A percentile compares a stretch with the other conserved stretches of the same genome.
These are phyloP conservation scores for Macropus fuliginosus DNA, from an alignment of 2,797 vertebrate species.

Conservation along the genomic window DNA sequence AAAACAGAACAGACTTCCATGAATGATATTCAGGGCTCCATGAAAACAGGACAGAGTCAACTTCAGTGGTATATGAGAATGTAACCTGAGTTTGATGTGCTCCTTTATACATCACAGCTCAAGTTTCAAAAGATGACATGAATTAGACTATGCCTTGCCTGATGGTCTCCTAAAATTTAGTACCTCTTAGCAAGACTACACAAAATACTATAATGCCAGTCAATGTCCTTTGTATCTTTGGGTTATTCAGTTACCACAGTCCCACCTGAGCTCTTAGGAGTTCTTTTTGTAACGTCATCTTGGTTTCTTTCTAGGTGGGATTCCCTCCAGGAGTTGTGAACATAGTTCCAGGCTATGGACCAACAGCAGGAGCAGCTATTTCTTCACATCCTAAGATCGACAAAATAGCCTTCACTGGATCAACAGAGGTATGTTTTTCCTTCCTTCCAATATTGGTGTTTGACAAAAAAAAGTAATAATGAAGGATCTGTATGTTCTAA, in stretches of 20 bases:
- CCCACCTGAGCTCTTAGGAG: neutral
- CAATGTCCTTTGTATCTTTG: neutral
- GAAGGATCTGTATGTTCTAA: neutral
- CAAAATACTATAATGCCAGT: neutral
- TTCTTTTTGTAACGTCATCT: neutral
- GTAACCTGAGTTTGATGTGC: neutral
- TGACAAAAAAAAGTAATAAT: neutral
- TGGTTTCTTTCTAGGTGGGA: constrained; percentile 85
- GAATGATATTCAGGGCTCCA: neutral
- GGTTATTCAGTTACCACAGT: neutral
- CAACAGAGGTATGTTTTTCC: constrained; percentile 89
- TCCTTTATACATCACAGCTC: neutral
- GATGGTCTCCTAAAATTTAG: neutral
- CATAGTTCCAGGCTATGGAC: constrained; percentile 95
- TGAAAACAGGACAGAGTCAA: neutral
- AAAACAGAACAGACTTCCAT: neutral
- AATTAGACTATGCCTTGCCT: neutral
- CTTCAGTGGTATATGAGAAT: neutral
- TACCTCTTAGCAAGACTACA: neutral
- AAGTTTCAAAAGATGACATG: neutral
- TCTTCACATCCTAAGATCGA: constrained; percentile 91
- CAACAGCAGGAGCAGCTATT: constrained; percentile 93
- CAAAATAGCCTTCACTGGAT: constrained; percentile 98
- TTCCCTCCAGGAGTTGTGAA: constrained; percentile 97
- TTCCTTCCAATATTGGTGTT: accelerated